Percentiles rank a stretch among this genome's conserved stretches.
Conservation (phyloP, 2,797 vertebrate species). For the Paedocypris micromegethes region DNA sequence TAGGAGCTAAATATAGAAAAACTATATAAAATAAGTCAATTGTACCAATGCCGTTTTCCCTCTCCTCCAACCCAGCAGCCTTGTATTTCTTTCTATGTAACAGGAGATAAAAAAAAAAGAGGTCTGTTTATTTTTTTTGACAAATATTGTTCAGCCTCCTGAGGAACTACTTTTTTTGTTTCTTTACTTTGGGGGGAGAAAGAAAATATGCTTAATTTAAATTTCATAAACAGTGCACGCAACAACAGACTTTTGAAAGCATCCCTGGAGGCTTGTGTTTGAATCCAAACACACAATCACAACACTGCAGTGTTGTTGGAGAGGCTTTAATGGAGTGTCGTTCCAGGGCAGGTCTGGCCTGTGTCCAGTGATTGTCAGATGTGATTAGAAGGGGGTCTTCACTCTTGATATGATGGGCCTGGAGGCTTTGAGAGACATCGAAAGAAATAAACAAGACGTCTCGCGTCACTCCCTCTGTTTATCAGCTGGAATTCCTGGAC, state of each 20-base stretch:
- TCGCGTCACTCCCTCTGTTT: conserved; percentile 21
- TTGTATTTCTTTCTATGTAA: conserved; percentile 6
- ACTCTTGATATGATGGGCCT: conserved; percentile 40
- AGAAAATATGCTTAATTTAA: conserved; percentile 61
- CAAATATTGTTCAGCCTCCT: conserved; percentile 5
- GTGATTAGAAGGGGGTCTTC: conserved; percentile 50
- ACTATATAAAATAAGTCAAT: conserved; percentile 32
- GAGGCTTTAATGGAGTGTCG: conserved; percentile 48
- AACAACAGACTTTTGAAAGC: conserved; percentile 32
- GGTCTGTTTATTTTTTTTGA: conserved; percentile 4
- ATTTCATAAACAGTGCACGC: conserved; percentile 51
- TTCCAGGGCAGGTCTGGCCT: conserved; percentile 50
- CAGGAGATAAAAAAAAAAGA: conserved; percentile 11
- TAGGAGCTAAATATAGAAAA: conserved; percentile 38
- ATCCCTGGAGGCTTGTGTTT: conserved; percentile 52
- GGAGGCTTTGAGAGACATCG: conserved; percentile 41
- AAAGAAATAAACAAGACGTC: conserved; percentile 38
- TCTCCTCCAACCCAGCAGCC: conserved; percentile 20
- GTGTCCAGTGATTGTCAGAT: conserved; percentile 50
- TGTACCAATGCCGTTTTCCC: conserved; percentile 19
- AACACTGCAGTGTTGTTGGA: conserved; percentile 43
- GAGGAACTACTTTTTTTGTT: conserved; percentile 14
- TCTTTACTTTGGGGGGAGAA: conserved; percentile 44
- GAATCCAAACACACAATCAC: conserved; percentile 58
- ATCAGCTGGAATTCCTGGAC: conserved; percentile 34